Evolutionary conservation across 2,113 vertebrate species (phyloP).

Genomic region (Rhea pennata): DNA sequence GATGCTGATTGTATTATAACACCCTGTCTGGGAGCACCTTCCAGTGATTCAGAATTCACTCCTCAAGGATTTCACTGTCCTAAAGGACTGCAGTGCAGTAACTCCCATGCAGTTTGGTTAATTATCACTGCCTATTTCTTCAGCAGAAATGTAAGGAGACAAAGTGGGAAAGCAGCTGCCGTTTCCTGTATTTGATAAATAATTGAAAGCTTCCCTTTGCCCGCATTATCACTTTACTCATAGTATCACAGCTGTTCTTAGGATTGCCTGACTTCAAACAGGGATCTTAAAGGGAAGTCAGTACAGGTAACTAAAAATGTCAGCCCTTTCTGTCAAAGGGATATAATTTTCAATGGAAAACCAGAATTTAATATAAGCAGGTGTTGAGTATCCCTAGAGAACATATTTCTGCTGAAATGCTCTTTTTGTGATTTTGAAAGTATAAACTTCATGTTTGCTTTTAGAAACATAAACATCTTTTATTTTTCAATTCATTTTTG

Average conservation of each 20-base stretch:
- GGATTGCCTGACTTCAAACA: background rate
- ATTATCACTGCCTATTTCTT: background rate
- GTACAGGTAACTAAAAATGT: background rate
- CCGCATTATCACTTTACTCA: background rate
- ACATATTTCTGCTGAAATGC: background rate
- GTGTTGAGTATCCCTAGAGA: background rate
- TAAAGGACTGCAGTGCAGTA: background rate
- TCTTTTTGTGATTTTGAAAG: background rate
- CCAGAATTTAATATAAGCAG: background rate
- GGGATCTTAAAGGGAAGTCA: background rate
- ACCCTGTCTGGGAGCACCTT: background rate
- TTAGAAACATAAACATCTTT: background rate
- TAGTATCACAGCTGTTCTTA: background rate
- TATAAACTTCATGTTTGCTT: background rate
- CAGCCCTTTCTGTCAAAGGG: background rate
- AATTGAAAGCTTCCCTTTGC: background rate
- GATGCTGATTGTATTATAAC: rapidly evolving
- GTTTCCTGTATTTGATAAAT: background rate
- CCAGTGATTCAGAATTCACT: background rate
- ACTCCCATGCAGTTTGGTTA: background rate
- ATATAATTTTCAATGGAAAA: background rate
- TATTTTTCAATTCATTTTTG: background rate
- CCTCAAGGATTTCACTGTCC: background rate
- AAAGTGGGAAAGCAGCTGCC: background rate
- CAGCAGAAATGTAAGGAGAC: background rate